Evolutionary conservation across 2,797 vertebrate species (phyloP).

Genomic region (Oreochromis mossambicus): DNA sequence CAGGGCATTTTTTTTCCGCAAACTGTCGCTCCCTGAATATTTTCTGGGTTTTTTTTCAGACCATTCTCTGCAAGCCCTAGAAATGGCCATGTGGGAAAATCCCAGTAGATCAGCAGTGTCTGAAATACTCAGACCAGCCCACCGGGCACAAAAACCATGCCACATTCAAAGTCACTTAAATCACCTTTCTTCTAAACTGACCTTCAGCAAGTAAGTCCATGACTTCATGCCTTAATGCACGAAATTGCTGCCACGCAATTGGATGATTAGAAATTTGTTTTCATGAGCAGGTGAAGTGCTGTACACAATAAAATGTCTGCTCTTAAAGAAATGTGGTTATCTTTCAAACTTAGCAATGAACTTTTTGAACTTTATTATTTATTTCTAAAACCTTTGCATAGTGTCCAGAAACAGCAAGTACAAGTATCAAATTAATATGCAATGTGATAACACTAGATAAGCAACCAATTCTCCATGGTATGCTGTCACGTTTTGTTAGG

Average conservation of each 20-base stretch:
- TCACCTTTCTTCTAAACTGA: not conserved
- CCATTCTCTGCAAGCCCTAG: not conserved
- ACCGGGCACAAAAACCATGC: not conserved
- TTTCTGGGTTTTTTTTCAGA: not conserved
- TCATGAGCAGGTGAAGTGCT: not conserved
- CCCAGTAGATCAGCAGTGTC: not conserved
- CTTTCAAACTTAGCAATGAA: not conserved
- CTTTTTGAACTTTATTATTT: not conserved
- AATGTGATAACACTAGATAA: not conserved
- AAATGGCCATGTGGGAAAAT: not conserved
- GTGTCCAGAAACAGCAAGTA: not conserved
- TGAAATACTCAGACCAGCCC: not conserved
- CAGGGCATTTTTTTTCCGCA: fast-evolving
- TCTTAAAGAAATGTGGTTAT: not conserved
- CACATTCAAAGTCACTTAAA: not conserved
- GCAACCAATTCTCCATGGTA: not conserved
- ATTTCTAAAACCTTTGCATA: not conserved
- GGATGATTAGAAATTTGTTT: not conserved
- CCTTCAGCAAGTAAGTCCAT: not conserved
- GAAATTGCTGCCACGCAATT: not conserved
- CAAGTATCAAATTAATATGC: not conserved
- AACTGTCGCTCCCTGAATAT: not conserved
- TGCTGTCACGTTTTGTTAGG: not conserved
- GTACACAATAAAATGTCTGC: not conserved
- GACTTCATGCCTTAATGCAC: not conserved